Evolutionary conservation across 2,113 vertebrate genomes (phyloP).

Genomic region (Anser brachyrhynchus): DNA sequence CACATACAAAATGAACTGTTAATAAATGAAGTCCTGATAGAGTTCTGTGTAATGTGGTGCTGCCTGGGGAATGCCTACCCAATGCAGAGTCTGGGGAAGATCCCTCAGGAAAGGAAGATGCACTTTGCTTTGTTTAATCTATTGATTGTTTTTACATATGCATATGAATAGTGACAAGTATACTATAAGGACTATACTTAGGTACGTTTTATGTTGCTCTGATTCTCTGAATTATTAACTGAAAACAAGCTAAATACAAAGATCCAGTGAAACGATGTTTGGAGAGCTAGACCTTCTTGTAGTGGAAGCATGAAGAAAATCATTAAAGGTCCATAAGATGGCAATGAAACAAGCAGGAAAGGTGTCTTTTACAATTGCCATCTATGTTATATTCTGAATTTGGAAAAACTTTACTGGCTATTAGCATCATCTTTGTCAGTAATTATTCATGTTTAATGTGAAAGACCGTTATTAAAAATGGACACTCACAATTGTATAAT

Average conservation of each 20-base stretch:
- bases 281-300: not conserved
- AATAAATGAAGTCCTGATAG: not conserved
- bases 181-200: accelerated
- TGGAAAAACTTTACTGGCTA: not conserved
- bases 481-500: not conserved
- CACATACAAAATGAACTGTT: not conserved
- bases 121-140: not conserved
- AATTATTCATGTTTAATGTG: not conserved
- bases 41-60: not conserved
- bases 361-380: not conserved
- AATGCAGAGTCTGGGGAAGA: not conserved
- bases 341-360: not conserved
- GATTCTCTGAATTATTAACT: not conserved
- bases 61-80: not conserved
- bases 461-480: not conserved
- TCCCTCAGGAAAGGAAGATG: not conserved
- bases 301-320: not conserved
- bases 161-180: not conserved
- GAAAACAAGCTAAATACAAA: not conserved
- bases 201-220: not conserved
- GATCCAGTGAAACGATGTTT: not conserved
- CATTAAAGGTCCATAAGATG: not conserved
- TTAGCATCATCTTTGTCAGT: not conserved
- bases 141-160: not conserved
- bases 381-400: not conserved